A percentile compares a stretch with the other conserved stretches of the same genome.
Evolutionary conservation across 2,113 vertebrate species (phyloP).

Genomic region (Abramis brama): DNA sequence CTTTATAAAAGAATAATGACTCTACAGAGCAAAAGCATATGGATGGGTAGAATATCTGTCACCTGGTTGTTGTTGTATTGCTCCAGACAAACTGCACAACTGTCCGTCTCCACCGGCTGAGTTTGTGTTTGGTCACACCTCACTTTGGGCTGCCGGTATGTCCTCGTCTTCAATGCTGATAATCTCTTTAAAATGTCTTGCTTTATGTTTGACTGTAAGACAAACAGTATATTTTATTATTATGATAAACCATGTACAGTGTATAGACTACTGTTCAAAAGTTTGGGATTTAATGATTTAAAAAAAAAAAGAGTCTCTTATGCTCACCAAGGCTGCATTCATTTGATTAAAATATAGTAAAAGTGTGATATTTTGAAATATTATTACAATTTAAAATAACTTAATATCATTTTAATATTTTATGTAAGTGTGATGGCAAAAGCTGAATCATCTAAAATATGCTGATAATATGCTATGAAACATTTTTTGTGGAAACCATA

Average conservation of each 20-base stretch:
- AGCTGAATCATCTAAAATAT: neutral
- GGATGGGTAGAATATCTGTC: neutral
- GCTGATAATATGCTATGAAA: no score
- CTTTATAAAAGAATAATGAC: neutral
- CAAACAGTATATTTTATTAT: neutral
- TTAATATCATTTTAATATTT: no score
- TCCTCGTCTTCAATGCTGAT: conserved; percentile 81
- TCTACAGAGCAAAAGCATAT: neutral
- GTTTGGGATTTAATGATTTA: neutral
- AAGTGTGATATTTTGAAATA: neutral
- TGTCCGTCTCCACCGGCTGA: conserved; percentile 75
- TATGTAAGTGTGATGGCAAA: neutral
- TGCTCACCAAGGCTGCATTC: neutral
- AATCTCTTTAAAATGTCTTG: conserved; percentile 83
- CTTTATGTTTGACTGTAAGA: conserved; percentile 79
- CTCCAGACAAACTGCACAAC: conserved; percentile 91
- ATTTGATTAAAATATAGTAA: neutral
- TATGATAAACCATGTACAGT: neutral
- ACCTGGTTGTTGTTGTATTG: conserved; percentile 92
- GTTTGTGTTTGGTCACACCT: conserved; percentile 61
- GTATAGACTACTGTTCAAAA: neutral
- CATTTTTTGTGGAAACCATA: neutral
- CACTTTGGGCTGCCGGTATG: conserved; percentile 77
- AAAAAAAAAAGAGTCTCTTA: neutral
- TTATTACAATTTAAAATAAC: neutral